A percentile compares a stretch with the other conserved stretches of the same genome.
Conservation (phyloP, 2,888 invertebrate genomes). For the Barypeithes pellucidus region DNA sequence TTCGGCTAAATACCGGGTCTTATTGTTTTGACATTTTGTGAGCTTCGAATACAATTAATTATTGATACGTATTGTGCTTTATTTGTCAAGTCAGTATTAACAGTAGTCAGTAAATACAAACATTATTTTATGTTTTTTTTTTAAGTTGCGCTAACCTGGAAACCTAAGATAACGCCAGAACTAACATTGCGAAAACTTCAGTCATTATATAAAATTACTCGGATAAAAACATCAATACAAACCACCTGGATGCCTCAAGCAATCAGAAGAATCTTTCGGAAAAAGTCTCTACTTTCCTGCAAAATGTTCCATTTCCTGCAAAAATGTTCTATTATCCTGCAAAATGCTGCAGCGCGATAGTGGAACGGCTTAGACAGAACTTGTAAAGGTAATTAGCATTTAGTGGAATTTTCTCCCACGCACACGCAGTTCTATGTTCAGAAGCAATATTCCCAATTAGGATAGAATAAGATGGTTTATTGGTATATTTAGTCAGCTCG, state of each 20-base stretch:
- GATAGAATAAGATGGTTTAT: neutral
- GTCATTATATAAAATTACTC: too few relatives aligned
- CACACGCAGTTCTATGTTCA: neutral
- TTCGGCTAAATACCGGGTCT: neutral
- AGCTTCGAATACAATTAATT: neutral
- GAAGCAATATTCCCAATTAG: neutral
- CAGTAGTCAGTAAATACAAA: too few relatives aligned
- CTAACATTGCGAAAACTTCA: too few relatives aligned
- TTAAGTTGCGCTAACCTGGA: too few relatives aligned
- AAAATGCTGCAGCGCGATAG: neutral
- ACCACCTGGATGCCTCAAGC: too few relatives aligned
- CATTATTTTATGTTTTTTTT: too few relatives aligned
- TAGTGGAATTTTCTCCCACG: neutral
- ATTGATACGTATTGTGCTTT: neutral
- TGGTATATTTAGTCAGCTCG: neutral
- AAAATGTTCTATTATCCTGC: neutral
- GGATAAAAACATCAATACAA: too few relatives aligned
- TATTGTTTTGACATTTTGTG: constrained; percentile 4
- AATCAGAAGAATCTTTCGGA: too few relatives aligned
- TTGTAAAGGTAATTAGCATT: neutral
- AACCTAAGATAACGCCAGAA: too few relatives aligned
- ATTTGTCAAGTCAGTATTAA: neutral
- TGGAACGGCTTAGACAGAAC: neutral
- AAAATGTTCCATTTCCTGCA: too few relatives aligned
- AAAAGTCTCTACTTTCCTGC: too few relatives aligned